A percentile compares a stretch with the other conserved stretches of the same genome.
These are phyloP conservation scores for Pelmatolapia mariae DNA, from an alignment of 2,113 vertebrate genomes.

Conservation along the genomic window DNA sequence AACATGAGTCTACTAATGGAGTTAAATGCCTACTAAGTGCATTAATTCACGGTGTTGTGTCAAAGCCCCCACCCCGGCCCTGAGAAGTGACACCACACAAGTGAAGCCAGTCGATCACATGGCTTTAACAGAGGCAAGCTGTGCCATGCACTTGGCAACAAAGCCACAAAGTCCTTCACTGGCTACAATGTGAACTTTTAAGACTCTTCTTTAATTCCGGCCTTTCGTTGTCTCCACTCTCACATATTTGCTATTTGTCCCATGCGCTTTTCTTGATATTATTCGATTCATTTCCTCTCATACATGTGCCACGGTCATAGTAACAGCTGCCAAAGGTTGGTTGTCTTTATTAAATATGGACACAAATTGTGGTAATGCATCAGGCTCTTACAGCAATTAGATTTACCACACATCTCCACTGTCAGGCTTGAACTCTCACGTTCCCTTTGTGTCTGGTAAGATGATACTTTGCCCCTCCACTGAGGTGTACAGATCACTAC, in stretches of 20 bases:
- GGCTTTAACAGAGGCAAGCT: slow-evolving; percentile 45
- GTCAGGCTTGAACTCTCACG: neutral
- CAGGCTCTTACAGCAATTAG: neutral
- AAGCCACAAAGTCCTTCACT: slow-evolving; percentile 12
- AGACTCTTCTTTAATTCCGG: neutral
- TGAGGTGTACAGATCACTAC: neutral
- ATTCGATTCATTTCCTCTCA: neutral
- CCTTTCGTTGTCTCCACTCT: neutral
- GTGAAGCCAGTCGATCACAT: slow-evolving; percentile 44
- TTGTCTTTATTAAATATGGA: neutral
- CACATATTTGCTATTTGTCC: neutral
- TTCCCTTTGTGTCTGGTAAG: neutral
- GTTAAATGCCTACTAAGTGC: neutral
- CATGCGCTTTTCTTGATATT: neutral
- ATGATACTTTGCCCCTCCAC: neutral
- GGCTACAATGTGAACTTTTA: neutral
- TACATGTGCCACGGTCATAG: neutral
- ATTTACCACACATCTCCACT: neutral
- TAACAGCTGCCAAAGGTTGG: neutral
- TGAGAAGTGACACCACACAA: slow-evolving; percentile 11
- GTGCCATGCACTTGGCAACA: slow-evolving; percentile 61
- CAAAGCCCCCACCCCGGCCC: neutral
- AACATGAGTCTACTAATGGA: slow-evolving; percentile 13
- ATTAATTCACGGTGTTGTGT: slow-evolving; percentile 14
- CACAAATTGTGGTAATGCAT: neutral